Evolutionary conservation across 2,888 invertebrate species (phyloP).

Genomic region (Cryptus armator): DNA sequence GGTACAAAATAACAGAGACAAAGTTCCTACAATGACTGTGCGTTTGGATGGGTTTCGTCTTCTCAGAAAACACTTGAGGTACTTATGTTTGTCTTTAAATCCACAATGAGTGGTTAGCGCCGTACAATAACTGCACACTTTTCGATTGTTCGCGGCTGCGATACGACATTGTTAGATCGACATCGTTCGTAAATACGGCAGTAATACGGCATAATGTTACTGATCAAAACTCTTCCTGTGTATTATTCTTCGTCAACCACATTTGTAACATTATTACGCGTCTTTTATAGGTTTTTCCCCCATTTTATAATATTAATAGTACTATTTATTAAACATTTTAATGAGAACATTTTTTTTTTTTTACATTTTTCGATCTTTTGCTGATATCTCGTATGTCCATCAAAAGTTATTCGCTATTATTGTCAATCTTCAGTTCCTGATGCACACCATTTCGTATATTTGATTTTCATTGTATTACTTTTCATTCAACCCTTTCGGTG

Average conservation of each 20-base stretch:
- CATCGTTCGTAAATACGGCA: too few species aligned
- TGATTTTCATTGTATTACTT: conserved; percentile 13
- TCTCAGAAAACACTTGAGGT: neutral
- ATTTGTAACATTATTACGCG: too few species aligned
- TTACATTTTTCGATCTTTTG: neutral
- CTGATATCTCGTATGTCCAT: neutral
- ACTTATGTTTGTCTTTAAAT: neutral
- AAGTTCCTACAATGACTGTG: neutral
- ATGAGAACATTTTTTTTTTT: neutral
- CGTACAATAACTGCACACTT: neutral
- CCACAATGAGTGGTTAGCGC: neutral
- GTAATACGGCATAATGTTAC: too few species aligned
- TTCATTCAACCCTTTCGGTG: conserved; percentile 19
- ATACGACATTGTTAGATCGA: too few species aligned
- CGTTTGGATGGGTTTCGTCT: neutral
- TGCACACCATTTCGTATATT: neutral
- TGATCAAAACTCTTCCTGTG: too few species aligned
- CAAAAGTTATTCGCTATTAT: neutral
- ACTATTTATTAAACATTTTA: too few species aligned
- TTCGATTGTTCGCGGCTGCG: neutral
- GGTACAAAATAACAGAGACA: neutral
- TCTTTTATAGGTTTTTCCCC: too few species aligned
- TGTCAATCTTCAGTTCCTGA: neutral
- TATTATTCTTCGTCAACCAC: too few species aligned
- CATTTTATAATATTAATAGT: too few species aligned